Evolutionary conservation across 2,113 vertebrate species (phyloP).

Genomic region (Mesembrinibis cayennensis): DNA sequence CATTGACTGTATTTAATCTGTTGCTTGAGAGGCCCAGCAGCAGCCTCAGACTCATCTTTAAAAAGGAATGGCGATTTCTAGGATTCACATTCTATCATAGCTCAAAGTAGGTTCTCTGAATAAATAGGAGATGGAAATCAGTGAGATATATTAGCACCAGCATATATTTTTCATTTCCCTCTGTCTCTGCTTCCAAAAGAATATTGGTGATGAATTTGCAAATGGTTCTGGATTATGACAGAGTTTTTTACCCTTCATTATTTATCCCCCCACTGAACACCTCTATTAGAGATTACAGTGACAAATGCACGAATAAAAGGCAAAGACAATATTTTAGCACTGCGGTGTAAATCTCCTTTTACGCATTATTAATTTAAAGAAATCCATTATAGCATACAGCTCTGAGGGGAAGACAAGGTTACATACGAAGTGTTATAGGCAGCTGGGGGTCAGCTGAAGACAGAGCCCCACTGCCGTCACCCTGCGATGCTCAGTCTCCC

Average conservation of each 20-base stretch:
- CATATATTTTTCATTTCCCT: slow-evolving; percentile 70
- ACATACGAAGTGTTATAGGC: background rate
- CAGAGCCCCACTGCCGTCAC: background rate
- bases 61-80: slow-evolving; percentile 13
- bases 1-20: background rate
- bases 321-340: slow-evolving; percentile 79
- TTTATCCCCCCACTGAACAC: slow-evolving; percentile 77
- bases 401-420: slow-evolving; percentile 63
- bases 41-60: background rate
- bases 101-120: slow-evolving; percentile 69
- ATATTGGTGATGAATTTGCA: slow-evolving; percentile 83
- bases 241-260: slow-evolving; percentile 73
- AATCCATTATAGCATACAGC: slow-evolving; percentile 70
- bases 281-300: slow-evolving; percentile 79
- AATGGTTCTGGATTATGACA: slow-evolving; percentile 76
- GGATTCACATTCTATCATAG: slow-evolving; percentile 64
- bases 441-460: slow-evolving; percentile 55
- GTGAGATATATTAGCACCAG: slow-evolving; percentile 73
- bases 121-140: slow-evolving; percentile 70
- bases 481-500: background rate
- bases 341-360: slow-evolving; percentile 80
- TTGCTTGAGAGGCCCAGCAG: background rate
- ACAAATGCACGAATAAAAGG: slow-evolving; percentile 83
- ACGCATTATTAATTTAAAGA: slow-evolving; percentile 81
- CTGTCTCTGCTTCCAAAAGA: slow-evolving; percentile 66